These are phyloP conservation scores for Drosophila arawakana DNA, from an alignment of 1,140 invertebrate genomes.

Conservation along the genomic window DNA sequence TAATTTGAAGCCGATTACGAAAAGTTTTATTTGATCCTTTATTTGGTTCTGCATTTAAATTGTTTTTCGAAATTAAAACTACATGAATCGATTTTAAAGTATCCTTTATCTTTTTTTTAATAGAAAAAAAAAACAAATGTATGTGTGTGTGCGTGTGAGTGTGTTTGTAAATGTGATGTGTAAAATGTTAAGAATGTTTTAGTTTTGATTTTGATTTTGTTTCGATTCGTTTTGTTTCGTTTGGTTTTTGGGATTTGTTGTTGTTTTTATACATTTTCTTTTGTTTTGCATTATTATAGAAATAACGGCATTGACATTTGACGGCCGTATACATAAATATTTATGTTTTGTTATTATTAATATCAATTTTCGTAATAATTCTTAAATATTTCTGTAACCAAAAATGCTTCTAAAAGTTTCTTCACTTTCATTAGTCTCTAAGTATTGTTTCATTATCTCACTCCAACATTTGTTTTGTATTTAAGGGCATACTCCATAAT, in stretches of 20 bases:
- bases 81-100: constrained; percentile 47
- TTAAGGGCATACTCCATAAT: constrained; percentile 65
- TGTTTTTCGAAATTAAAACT: constrained; percentile 48
- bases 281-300: constrained; percentile 42
- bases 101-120: constrained; percentile 53
- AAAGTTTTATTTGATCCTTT: constrained; percentile 16
- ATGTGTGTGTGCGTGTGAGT: constrained; percentile 22
- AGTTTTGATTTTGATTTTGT: constrained; percentile 41
- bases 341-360: constrained; percentile 44
- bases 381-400: constrained; percentile 77
- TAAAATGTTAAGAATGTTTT: constrained; percentile 9
- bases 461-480: constrained; percentile 73
- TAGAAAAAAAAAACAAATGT: constrained; percentile 70
- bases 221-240: constrained; percentile 29
- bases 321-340: constrained; percentile 54
- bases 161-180: constrained; percentile 16
- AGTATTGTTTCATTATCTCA: constrained; percentile 84
- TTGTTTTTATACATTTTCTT: constrained; percentile 65
- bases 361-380: constrained; percentile 56
- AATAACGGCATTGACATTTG: constrained; percentile 51
- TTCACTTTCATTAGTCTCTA: constrained; percentile 79
- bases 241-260: constrained; percentile 9
- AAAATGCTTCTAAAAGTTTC: constrained; percentile 78
- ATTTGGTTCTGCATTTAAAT: constrained; percentile 23
- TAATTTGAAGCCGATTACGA: not conserved